phyloP scores from a whole-genome alignment of 2,113 vertebrate species.

The Gallinago undulata region DNA sequence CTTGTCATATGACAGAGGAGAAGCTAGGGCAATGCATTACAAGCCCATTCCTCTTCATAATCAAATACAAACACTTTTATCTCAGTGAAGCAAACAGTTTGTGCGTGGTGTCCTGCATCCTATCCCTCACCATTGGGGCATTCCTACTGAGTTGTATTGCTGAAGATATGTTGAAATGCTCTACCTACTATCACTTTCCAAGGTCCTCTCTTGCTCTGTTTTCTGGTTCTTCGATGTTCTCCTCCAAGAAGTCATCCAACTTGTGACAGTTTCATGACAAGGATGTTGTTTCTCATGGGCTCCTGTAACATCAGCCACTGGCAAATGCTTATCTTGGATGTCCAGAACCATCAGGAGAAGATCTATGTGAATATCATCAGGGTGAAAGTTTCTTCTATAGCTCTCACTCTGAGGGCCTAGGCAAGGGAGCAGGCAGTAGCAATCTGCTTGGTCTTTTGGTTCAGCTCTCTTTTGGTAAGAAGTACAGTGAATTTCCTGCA shows the following conservation, averaged over 20 bases:
- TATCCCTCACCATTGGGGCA: neutral
- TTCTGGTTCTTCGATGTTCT: neutral
- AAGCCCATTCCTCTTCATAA: neutral
- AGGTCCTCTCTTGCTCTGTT: neutral
- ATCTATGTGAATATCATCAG: neutral
- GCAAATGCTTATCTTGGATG: neutral
- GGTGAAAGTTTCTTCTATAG: neutral
- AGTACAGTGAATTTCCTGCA: neutral
- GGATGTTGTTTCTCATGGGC: neutral
- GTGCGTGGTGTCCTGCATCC: neutral
- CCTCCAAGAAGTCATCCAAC: neutral
- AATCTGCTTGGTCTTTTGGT: neutral
- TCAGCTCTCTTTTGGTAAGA: neutral
- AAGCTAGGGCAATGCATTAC: neutral
- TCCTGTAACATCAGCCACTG: neutral
- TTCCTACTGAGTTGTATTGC: neutral
- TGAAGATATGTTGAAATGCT: neutral
- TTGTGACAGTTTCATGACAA: neutral
- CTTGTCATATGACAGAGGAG: neutral
- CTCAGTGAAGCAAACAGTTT: neutral
- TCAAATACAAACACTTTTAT: neutral
- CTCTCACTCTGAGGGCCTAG: neutral
- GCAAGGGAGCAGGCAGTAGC: neutral
- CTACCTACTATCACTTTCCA: fast-evolving
- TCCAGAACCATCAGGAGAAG: neutral